Conservation (phyloP, 2,113 vertebrate genomes). For the Cottus gobio region DNA sequence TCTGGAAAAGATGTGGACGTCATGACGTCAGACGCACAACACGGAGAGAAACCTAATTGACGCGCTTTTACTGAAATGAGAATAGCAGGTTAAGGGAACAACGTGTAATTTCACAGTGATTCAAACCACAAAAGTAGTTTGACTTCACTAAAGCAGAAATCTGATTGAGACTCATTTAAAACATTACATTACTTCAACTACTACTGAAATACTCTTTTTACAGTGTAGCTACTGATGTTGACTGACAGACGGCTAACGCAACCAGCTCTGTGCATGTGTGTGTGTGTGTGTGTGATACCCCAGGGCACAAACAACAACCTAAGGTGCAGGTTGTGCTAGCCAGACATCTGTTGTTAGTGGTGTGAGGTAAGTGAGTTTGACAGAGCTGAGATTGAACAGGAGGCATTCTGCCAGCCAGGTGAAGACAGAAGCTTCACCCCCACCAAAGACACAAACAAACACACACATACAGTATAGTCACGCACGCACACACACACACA, state of each 20-base stretch:
- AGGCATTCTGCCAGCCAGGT: slow-evolving; percentile 76
- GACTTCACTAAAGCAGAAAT: no score
- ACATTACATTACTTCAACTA: no score
- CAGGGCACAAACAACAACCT: slow-evolving; percentile 76
- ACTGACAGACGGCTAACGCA: slow-evolving; percentile 73
- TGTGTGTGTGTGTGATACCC: slow-evolving; percentile 55
- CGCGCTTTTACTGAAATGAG: no score
- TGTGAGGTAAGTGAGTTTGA: slow-evolving; percentile 80
- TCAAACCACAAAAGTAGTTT: no score
- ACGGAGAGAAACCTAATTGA: no score
- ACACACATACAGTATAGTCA: not conserved
- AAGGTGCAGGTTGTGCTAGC: slow-evolving; percentile 73
- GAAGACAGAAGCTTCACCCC: slow-evolving; percentile 54
- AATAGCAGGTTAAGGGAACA: no score
- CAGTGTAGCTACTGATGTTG: slow-evolving; percentile 76
- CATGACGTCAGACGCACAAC: no score
- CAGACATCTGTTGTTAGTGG: slow-evolving; percentile 80
- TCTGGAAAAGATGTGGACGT: no score
- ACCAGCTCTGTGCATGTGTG: slow-evolving; percentile 44
- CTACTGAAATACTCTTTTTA: no score
- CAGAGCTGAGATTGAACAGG: slow-evolving; percentile 81
- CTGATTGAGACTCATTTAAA: no score
- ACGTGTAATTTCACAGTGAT: no score
- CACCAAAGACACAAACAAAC: slow-evolving; percentile 36
- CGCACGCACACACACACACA: slow-evolving; percentile 6